Conservation (phyloP, 2,113 vertebrate genomes). For the Callaeas wilsoni region DNA sequence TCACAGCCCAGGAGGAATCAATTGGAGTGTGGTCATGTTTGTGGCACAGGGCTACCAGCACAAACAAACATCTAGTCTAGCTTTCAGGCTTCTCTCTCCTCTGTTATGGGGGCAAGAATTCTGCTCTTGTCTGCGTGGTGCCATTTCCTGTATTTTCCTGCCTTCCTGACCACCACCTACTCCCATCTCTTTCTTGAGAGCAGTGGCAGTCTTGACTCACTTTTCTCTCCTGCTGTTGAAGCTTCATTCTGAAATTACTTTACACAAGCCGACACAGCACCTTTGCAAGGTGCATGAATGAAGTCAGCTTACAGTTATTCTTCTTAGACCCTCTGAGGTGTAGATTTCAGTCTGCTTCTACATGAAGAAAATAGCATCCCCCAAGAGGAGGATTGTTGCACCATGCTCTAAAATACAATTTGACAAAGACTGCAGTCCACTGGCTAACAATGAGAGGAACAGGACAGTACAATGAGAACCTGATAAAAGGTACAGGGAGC, state of each 20-base stretch:
- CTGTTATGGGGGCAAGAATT: neutral
- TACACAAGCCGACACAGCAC: neutral
- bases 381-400: neutral
- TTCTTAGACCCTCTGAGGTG: neutral
- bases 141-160: neutral
- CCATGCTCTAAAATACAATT: neutral
- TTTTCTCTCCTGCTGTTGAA: neutral
- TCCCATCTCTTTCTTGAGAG: neutral
- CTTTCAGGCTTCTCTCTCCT: neutral
- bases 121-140: neutral
- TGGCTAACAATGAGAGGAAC: fast-evolving
- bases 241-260: neutral
- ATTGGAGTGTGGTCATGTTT: neutral
- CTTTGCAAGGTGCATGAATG: neutral
- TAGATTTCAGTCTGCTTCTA: neutral
- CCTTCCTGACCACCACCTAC: neutral
- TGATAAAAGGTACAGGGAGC: neutral
- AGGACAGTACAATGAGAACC: neutral
- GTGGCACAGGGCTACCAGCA: neutral
- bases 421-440: neutral
- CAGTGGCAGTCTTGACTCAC: neutral
- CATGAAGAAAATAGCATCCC: neutral
- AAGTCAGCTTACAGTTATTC: neutral
- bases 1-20: neutral
- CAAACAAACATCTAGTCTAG: neutral